These are phyloP conservation scores for Gambusia affinis DNA, from an alignment of 2,113 vertebrate genomes.

Conservation along the genomic window DNA sequence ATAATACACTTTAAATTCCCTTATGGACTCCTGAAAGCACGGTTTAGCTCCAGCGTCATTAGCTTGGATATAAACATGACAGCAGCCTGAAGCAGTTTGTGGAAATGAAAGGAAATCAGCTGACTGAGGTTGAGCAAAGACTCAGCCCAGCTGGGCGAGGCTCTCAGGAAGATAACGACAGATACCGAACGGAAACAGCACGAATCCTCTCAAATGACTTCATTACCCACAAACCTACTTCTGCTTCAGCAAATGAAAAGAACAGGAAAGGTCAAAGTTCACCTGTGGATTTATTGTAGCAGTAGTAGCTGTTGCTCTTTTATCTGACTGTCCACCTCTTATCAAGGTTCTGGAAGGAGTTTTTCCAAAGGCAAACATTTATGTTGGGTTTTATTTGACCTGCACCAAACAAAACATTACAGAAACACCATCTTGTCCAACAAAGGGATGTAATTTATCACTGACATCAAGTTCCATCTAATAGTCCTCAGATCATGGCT, in stretches of 20 bases:
- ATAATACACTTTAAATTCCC: neutral
- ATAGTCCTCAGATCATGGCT: too few relatives aligned
- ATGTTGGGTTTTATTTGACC: too few relatives aligned
- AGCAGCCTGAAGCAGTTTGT: neutral
- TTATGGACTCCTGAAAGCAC: neutral
- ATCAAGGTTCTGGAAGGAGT: too few relatives aligned
- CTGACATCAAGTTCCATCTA: too few relatives aligned
- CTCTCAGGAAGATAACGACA: neutral
- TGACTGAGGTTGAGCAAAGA: conserved; percentile 4
- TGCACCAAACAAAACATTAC: too few relatives aligned
- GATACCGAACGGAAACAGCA: neutral
- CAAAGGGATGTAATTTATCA: too few relatives aligned
- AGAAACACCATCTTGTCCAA: too few relatives aligned
- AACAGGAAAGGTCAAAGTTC: neutral
- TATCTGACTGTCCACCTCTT: too few relatives aligned
- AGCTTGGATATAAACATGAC: neutral
- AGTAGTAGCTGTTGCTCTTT: too few relatives aligned
- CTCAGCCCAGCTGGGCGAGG: neutral
- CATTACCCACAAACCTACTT: neutral
- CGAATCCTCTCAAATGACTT: neutral
- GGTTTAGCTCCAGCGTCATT: neutral
- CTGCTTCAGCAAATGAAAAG: neutral
- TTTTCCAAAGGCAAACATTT: too few relatives aligned
- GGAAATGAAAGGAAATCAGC: conserved; percentile 29
- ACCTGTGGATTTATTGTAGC: neutral